Evolutionary conservation across 2,113 vertebrate species (phyloP).

Genomic region (Serinus canaria): DNA sequence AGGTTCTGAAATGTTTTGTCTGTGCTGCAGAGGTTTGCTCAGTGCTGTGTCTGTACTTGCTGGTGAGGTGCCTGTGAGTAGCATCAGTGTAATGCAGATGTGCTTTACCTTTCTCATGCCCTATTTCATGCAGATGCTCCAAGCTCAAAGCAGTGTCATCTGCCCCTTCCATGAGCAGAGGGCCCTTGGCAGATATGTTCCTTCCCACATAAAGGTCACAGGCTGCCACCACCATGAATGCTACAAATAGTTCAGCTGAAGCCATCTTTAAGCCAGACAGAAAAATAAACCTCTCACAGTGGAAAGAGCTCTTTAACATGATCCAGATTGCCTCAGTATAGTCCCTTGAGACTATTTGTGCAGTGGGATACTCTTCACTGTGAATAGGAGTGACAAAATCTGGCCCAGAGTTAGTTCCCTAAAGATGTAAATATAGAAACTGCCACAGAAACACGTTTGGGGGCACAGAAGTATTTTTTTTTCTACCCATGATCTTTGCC

Average conservation of each 20-base stretch:
- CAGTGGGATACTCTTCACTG: not conserved
- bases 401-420: conserved; percentile 26
- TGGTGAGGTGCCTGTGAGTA: not conserved
- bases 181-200: not conserved
- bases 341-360: not conserved
- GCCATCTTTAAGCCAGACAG: not conserved
- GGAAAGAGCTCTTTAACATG: not conserved
- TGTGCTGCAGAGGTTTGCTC: not conserved
- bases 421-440: conserved; percentile 26
- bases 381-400: conserved; percentile 44
- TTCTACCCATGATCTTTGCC: not conserved
- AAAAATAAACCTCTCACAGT: not conserved
- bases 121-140: not conserved
- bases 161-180: not conserved
- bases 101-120: not conserved
- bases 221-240: not conserved
- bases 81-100: not conserved
- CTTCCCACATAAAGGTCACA: not conserved
- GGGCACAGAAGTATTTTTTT: not conserved
- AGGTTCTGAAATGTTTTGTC: not conserved
- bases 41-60: not conserved
- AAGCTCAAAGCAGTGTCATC: not conserved
- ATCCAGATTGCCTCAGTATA: not conserved
- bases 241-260: not conserved
- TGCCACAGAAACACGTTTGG: not conserved